phyloP scores from a whole-genome alignment of 2,113 vertebrate genomes.

The Todiramphus saurophagus region DNA sequence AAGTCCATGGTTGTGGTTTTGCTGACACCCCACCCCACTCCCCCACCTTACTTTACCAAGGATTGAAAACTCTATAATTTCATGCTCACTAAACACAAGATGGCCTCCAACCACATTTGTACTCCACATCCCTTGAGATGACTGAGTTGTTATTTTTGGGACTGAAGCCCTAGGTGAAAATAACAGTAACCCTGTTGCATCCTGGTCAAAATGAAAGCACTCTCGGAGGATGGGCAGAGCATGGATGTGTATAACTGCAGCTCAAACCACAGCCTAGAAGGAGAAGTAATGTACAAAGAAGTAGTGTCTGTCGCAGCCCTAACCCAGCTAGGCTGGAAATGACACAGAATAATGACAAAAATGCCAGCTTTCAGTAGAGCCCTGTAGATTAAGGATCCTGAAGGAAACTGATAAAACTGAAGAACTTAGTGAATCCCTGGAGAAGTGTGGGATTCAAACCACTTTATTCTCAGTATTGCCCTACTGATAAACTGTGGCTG shows the following conservation, averaged over 20 bases:
- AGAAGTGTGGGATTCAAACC: neutral
- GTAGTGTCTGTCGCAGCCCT: neutral
- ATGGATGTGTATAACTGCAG: neutral
- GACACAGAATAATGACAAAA: neutral
- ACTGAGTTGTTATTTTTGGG: neutral
- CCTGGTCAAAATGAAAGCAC: neutral
- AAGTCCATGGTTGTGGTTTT: too few relatives aligned
- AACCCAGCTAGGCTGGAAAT: neutral
- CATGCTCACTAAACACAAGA: too few relatives aligned
- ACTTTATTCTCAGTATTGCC: neutral
- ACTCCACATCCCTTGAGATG: neutral
- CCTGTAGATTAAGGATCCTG: neutral
- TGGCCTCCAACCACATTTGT: neutral
- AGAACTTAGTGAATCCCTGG: neutral
- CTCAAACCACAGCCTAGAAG: neutral
- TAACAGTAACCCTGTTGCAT: rapidly evolving
- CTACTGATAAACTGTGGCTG: neutral
- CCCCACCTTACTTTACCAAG: too few relatives aligned
- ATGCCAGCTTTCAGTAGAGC: neutral
- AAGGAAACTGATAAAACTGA: neutral
- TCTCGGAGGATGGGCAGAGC: neutral
- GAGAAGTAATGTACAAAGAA: neutral
- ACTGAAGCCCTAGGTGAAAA: neutral
- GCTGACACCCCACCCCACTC: too few relatives aligned
- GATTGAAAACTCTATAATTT: too few relatives aligned